Evolutionary conservation across 37 sponge, comb jelly and placozoan genomes (phyloP).

Genomic region (Hormiphora californensis): DNA sequence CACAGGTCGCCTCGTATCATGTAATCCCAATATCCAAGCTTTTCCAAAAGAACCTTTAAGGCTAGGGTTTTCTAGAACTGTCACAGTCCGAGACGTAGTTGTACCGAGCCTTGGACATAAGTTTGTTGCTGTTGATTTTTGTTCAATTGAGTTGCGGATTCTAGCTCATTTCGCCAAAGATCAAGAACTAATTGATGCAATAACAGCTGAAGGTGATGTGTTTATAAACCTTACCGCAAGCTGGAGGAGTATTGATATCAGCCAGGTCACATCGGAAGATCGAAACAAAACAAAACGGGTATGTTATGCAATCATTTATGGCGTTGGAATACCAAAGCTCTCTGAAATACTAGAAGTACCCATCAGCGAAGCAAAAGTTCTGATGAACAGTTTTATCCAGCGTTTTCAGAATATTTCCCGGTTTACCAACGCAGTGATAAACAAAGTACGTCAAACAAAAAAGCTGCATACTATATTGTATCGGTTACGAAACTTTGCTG

Average conservation of each 20-base stretch:
- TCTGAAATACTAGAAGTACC: slow-evolving; percentile 11
- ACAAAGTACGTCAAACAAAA: not conserved
- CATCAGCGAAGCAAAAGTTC: not conserved
- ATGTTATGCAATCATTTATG: slow-evolving; percentile 51
- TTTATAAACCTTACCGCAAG: not conserved
- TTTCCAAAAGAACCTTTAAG: slow-evolving; percentile 4
- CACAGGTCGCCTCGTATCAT: not conserved
- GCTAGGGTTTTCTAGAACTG: not conserved
- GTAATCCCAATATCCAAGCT: slow-evolving; percentile 38
- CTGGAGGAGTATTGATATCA: not conserved
- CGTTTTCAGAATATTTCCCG: not conserved
- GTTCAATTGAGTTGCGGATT: slow-evolving; percentile 39
- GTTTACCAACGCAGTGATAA: slow-evolving; percentile 47
- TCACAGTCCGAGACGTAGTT: not conserved
- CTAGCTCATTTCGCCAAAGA: slow-evolving; percentile 42
- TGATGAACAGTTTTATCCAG: slow-evolving; percentile 25
- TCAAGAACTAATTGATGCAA: slow-evolving; percentile 37
- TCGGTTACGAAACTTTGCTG: slow-evolving; percentile 36
- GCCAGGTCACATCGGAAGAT: not conserved
- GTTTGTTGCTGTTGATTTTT: slow-evolving; percentile 39
- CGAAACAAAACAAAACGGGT: slow-evolving; percentile 18
- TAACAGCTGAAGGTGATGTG: not conserved
- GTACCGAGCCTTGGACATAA: not conserved
- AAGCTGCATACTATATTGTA: slow-evolving; percentile 3
- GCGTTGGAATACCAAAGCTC: slow-evolving; percentile 20